Base-by-base conservation (phyloP, 2,888 invertebrate species). In the Melanophora roralis region DNA sequence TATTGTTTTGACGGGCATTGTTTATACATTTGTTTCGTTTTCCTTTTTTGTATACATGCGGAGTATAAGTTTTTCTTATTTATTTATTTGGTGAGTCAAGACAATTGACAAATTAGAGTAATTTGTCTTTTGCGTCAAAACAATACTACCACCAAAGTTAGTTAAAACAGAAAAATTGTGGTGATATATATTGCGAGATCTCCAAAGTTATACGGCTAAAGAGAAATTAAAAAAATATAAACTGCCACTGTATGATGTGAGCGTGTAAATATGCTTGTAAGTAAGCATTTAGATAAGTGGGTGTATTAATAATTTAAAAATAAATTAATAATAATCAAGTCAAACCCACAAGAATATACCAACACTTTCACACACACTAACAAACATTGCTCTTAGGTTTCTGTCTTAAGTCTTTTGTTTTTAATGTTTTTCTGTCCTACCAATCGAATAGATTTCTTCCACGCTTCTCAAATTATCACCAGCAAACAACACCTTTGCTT, bases 81-180 rank as follows among this genome's bases (percentile, higher is more conserved):
- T 38, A 62, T 55, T 69, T 51, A 34, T 67, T 64, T 64, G 55
- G 32, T 57, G 57, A 71, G 59, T 75, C 69, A 72, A 64, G 71
- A 75, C 78, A 82, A 82, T 86, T 89, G 89, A 89, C 89, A 89
- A 89, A 89, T 89, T 87, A 84, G 84, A 69, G 85, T 88, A 89
- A 89, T 89, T 89, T 89, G 85, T 89, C 87, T 84, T 83, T 51
- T 55, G 78, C 86, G 88, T 88, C 89, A 89, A 87, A 88, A 89
- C 85, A 88, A 85, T 67, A 36, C 59, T 32, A 38, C 65, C 83
- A 77, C 68, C 82, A 72, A 65, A 73, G 51, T 68, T 53, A 16
- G 57, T 57, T 19, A 32, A 32, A 32, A 43, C 32, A 7, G 32
- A 60, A 38, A 57, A 64, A 16, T 27, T 36, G 34, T 43, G 43